Base-by-base conservation (phyloP, 35 echinoderm and acorn worm genomes). In the Strongylocentrotus purpuratus region DNA sequence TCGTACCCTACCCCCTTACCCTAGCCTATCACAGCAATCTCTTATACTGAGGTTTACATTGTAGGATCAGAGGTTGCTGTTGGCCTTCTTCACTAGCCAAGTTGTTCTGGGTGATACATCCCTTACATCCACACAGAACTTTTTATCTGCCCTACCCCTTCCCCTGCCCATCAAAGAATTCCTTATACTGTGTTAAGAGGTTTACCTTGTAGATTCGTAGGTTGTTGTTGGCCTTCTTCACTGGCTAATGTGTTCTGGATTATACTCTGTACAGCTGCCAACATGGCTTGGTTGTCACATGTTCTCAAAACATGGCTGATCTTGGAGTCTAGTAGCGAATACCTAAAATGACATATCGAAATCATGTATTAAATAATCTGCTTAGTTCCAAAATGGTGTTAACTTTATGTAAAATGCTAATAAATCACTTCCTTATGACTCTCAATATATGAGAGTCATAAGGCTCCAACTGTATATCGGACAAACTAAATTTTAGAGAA, bases 231-330 rank as follows among this genome's bases (percentile, higher is more conserved):
- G 32, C 95, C 95, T 46, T 97, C 98, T 31, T 99, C 98, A 88
- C 97, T 97, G 59, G 96, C 95, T 46, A 98, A 55, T 11, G 96
- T 96, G 78, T 96, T 98, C 92, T 98, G 96, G 4, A 99, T 97
- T 46, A 98, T 99, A 58, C 96, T 98, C 92, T 99, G 98, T 3
- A 98, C 97, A 45, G 97, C 97, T n/a, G 94, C 86, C 22, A 98
- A 33, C n/a, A 96, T 98, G 48, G 95, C 86, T 46, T 96, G 95
- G 47, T 96, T 99, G 85, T 95, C 90, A n/a, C 96, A 99, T 25
- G 94, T 97, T 28, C 94, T 94, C 50, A 97, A 48, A 31, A 97
- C 94, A 71, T 94, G 94, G 89, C 88, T 93, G 32, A 99, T 97
- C 94, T 99, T 97, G 95, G 95, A 95, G 89, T 99, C 95, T 18